These are phyloP conservation scores for Torymus tubicola DNA, from an alignment of 2,888 invertebrate genomes.

Conservation along the genomic window DNA sequence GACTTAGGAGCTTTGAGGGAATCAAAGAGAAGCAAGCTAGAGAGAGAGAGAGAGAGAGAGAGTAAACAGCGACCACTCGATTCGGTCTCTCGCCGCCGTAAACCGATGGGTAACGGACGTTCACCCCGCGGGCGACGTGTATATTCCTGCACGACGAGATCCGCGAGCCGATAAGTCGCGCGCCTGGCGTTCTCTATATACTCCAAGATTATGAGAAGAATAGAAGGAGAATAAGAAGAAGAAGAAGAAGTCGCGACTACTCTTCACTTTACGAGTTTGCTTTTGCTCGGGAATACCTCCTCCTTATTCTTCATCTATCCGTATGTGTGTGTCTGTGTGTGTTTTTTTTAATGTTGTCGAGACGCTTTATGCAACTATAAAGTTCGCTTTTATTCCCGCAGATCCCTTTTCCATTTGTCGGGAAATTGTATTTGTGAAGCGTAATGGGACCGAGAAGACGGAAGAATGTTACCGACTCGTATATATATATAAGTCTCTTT, in stretches of 20 bases:
- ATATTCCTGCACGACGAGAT: conserved; percentile 10
- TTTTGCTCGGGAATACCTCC: conserved; percentile 35
- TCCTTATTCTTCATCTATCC: not conserved
- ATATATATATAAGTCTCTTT: too few relatives aligned
- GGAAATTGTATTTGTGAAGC: conserved; percentile 18
- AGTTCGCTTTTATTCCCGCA: conserved; percentile 26
- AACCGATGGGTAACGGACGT: conserved; percentile 35
- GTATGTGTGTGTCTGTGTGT: not conserved
- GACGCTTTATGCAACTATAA: conserved; percentile 50
- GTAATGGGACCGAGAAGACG: too few relatives aligned
- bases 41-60: not conserved
- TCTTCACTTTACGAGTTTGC: conserved; percentile 51
- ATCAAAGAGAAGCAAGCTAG: conserved; percentile 6
- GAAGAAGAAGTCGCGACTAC: not conserved
- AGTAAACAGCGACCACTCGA: conserved; percentile 11
- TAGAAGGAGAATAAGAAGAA: not conserved
- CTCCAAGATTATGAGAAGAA: conserved; percentile 37
- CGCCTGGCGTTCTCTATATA: not conserved
- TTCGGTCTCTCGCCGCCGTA: conserved; percentile 14
- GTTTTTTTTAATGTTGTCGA: conserved; percentile 31
- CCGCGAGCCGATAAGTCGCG: conserved; percentile 38
- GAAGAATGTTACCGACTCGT: too few relatives aligned
- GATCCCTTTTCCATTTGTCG: conserved; percentile 16
- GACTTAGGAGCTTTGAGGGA: conserved; percentile 15
- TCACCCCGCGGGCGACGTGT: conserved; percentile 11